These are phyloP conservation scores for Lapara coniferarum DNA, from an alignment of 2,888 invertebrate genomes.

Conservation along the genomic window DNA sequence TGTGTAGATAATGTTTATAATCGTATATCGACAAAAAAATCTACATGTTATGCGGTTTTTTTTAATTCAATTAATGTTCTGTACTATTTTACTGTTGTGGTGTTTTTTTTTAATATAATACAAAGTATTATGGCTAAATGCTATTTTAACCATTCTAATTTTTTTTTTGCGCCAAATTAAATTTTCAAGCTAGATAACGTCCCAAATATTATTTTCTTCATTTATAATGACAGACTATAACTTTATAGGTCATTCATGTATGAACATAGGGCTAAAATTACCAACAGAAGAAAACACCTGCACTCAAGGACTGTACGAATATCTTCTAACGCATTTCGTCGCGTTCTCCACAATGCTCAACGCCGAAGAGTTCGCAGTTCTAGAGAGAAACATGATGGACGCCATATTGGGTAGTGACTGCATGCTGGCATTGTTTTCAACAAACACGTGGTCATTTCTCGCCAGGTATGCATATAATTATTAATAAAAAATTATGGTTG, in stretches of 20 bases:
- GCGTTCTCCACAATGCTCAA: slow-evolving; percentile 50
- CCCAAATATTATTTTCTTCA: no score
- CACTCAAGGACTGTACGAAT: slow-evolving; percentile 56
- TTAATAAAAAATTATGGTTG: slow-evolving; percentile 5
- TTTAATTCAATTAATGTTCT: no score
- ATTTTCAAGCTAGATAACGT: no score
- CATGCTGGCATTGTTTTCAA: slow-evolving; percentile 61
- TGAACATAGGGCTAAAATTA: slow-evolving; percentile 54
- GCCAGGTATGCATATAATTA: slow-evolving; percentile 52
- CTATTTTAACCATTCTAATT: background rate
- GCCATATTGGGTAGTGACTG: slow-evolving; percentile 55
- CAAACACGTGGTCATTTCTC: slow-evolving; percentile 64
- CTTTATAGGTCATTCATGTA: slow-evolving; percentile 60
- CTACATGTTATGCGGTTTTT: no score
- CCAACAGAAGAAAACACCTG: slow-evolving; percentile 34
- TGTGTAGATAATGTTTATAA: no score
- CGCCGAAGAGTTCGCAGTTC: slow-evolving; percentile 47
- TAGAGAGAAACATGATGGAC: slow-evolving; percentile 60
- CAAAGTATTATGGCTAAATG: background rate
- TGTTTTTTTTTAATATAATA: background rate
- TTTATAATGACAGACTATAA: background rate
- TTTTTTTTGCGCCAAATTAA: background rate
- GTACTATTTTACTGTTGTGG: no score
- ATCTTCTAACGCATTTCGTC: slow-evolving; percentile 51
- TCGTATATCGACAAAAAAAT: no score